Evolutionary conservation across 1,140 invertebrate species (phyloP).

Genomic region (Leptinotarsa defecta): DNA sequence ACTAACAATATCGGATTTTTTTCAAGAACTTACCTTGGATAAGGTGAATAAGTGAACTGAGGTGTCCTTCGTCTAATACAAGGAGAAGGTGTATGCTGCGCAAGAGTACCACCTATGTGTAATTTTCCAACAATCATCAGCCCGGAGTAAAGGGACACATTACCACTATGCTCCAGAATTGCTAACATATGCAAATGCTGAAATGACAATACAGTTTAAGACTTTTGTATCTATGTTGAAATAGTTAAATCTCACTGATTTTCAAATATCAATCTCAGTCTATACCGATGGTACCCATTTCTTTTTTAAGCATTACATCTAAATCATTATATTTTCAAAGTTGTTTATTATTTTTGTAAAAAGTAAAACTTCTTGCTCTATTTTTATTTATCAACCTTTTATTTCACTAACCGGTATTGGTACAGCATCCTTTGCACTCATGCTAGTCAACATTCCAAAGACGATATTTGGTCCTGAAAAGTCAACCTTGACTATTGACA

Average conservation of each 20-base stretch:
- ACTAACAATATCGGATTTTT: background rate
- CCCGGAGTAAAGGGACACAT: slow-evolving; percentile 86
- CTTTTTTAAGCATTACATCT: too few species aligned
- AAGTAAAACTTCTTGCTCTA: background rate
- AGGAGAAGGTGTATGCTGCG: slow-evolving; percentile 64
- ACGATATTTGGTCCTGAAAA: slow-evolving; percentile 72
- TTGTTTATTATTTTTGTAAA: too few species aligned
- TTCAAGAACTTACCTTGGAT: slow-evolving; percentile 58
- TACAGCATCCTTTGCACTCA: slow-evolving; percentile 83
- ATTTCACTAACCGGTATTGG: slow-evolving; percentile 66
- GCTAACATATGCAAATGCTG: slow-evolving; percentile 79
- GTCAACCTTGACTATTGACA: slow-evolving; percentile 77
- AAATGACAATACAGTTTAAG: slow-evolving; percentile 16
- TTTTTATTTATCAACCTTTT: slow-evolving; percentile 10
- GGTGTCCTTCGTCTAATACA: slow-evolving; percentile 61
- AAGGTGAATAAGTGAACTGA: slow-evolving; percentile 62
- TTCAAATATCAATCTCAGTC: too few species aligned
- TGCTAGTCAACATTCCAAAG: slow-evolving; percentile 73
- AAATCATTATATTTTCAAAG: too few species aligned
- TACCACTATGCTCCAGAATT: slow-evolving; percentile 76
- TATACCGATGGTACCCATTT: too few species aligned
- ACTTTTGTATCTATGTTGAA: background rate
- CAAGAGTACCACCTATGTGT: slow-evolving; percentile 74
- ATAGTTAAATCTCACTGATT: background rate
- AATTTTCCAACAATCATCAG: slow-evolving; percentile 80